Conservation (phyloP, 2,797 vertebrate species). For the Sphaeramia orbicularis region DNA sequence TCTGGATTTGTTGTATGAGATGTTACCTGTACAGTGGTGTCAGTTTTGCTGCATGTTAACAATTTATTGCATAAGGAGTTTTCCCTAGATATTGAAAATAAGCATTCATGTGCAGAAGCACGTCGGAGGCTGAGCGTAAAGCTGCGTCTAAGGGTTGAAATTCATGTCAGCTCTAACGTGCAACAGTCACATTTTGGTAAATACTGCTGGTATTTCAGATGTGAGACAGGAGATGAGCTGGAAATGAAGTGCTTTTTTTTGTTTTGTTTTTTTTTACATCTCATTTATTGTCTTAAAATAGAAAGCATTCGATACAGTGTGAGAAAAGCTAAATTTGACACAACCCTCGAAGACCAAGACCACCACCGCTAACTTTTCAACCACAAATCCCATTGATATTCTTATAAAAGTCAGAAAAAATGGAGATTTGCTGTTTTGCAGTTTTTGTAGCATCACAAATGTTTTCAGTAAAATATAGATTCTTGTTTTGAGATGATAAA, state of each 20-base stretch:
- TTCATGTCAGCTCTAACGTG: conserved; percentile 8
- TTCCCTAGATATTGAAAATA: conserved; percentile 40
- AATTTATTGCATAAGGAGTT: conserved; percentile 24
- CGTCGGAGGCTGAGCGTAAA: background rate
- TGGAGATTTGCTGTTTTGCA: too few species aligned
- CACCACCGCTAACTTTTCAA: too few species aligned
- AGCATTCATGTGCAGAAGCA: conserved; percentile 32
- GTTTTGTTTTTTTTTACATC: too few species aligned
- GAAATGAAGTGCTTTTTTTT: too few species aligned
- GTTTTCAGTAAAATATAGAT: too few species aligned
- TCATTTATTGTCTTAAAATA: conserved; percentile 59
- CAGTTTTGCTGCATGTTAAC: conserved; percentile 66
- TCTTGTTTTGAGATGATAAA: too few species aligned
- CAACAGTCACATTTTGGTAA: conserved; percentile 3
- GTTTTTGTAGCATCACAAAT: too few species aligned
- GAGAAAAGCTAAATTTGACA: background rate
- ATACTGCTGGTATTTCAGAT: conserved; percentile 13
- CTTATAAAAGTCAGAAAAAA: too few species aligned
- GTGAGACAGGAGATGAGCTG: background rate
- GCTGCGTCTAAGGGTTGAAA: conserved; percentile 12
- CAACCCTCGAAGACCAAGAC: too few species aligned
- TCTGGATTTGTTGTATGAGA: conserved; percentile 35
- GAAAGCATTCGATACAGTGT: conserved; percentile 15
- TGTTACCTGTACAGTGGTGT: conserved; percentile 61
- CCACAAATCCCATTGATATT: too few species aligned